Base-by-base conservation (phyloP, 2,797 vertebrate genomes). In the Smutsia gigantea region DNA sequence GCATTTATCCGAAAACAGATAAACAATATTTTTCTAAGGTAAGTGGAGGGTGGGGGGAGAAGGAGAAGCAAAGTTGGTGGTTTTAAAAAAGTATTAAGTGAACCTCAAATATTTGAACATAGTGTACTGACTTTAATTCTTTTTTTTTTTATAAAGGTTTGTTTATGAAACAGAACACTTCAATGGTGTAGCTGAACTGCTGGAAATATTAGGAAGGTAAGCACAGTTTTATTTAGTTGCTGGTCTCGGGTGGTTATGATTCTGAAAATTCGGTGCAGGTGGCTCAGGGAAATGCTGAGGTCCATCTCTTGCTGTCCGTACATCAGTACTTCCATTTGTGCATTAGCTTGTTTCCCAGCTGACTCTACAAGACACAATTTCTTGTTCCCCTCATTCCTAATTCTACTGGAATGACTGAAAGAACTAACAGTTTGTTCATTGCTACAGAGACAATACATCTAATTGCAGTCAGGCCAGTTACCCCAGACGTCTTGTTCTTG, bases 11-110 rank as follows among this genome's bases (percentile, higher is more conserved):
- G 99, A 99, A 99, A 99, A 99, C 99, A 99, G 99, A 99, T 99
- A 98, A 99, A 99, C 99, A 99, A 99, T 99, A 99, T 99, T 99
- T 99, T 99, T 99, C 99, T 99, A 99, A 99, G 99, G 99, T 99
- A 98, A 99, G 99, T 98, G 84, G 93, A 94, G 86, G 51, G 72
- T 93, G 82, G 66, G 74, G 75, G 86, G 25, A 75, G 31, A 87
- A 63, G 71, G 49, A 74, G 82, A 87, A 79, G 46, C 55, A 84
- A 93, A 79, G 23, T 19, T 53, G 85, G 93, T 97, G 77, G 0
- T 0, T 75, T 97, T 53, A 15, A 0, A 59, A 79, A 77, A 14
- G 0, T 96, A 85, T 93, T 78, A 81, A 87, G 46, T 95, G 96
- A 97, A 84, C 57, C 18, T 71, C 64, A 82, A 63, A 27, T 78